A percentile compares a stretch with the other conserved stretches of the same genome.
Conservation (phyloP, 2,113 vertebrate genomes). For the Sceloporus undulatus region DNA sequence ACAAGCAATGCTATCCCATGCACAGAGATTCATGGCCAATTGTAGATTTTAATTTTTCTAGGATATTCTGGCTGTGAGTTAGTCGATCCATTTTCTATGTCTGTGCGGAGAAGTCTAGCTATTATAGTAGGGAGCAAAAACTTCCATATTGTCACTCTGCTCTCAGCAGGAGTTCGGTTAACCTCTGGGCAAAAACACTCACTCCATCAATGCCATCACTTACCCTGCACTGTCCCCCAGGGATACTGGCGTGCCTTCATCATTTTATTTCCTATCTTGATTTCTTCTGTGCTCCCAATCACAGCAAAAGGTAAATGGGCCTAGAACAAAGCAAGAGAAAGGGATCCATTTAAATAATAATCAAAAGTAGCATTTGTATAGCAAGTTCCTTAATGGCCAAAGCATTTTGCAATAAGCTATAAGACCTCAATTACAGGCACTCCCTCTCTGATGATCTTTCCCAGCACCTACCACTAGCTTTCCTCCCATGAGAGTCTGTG, state of each 20-base stretch:
- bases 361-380: not conserved
- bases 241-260: conserved; percentile 98
- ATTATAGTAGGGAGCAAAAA: not conserved
- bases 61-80: not conserved
- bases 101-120: not conserved
- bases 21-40: not conserved
- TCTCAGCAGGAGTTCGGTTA: not conserved
- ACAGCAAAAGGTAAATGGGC: conserved; percentile 97
- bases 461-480: not conserved
- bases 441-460: not conserved
- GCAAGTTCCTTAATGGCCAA: not conserved
- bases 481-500: not conserved
- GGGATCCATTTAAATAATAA: not conserved
- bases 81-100: not conserved
- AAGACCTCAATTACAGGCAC: not conserved
- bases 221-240: conserved; percentile 96
- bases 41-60: not conserved
- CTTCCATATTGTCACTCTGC: not conserved
- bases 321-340: conserved; percentile 76
- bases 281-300: conserved; percentile 96
- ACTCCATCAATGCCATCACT: conserved; percentile 56
- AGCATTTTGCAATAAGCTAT: not conserved
- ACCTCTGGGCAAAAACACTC: not conserved
- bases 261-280: conserved; percentile 99
- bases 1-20: not conserved